Evolutionary conservation across 2,113 vertebrate species (phyloP).

Genomic region (Condylura cristata): DNA sequence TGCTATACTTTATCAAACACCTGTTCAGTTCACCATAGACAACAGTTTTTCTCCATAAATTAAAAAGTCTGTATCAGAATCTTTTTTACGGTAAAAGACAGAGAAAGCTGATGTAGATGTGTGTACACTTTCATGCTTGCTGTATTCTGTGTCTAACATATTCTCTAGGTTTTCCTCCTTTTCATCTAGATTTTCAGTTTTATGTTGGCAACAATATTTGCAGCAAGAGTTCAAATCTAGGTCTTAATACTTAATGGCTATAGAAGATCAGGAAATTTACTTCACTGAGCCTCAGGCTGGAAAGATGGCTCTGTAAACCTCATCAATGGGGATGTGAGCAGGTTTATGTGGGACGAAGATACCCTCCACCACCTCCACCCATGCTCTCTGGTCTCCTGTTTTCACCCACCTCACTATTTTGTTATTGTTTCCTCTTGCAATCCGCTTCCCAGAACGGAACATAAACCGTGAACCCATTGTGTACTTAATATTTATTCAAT

Average conservation of each 20-base stretch:
- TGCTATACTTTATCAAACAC: neutral
- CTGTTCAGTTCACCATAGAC: neutral
- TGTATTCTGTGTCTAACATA: neutral
- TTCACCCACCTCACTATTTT: neutral
- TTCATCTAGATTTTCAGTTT: neutral
- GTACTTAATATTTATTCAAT: neutral
- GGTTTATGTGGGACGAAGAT: neutral
- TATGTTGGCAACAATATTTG: neutral
- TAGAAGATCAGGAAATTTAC: neutral
- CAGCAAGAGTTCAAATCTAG: conserved; percentile 4
- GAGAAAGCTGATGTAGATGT: neutral
- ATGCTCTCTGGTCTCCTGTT: neutral
- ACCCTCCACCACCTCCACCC: neutral
- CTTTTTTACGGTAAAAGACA: neutral
- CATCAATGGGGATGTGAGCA: neutral
- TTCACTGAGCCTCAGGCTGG: neutral
- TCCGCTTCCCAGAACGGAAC: neutral
- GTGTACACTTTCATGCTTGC: neutral
- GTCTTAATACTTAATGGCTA: neutral
- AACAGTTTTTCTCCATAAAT: neutral
- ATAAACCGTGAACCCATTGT: neutral
- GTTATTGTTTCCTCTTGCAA: neutral
- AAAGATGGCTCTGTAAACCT: neutral
- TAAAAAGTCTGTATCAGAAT: neutral
- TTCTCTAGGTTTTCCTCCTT: neutral